phyloP scores from a whole-genome alignment of 2,113 vertebrate species.

The Sialia sialis region DNA sequence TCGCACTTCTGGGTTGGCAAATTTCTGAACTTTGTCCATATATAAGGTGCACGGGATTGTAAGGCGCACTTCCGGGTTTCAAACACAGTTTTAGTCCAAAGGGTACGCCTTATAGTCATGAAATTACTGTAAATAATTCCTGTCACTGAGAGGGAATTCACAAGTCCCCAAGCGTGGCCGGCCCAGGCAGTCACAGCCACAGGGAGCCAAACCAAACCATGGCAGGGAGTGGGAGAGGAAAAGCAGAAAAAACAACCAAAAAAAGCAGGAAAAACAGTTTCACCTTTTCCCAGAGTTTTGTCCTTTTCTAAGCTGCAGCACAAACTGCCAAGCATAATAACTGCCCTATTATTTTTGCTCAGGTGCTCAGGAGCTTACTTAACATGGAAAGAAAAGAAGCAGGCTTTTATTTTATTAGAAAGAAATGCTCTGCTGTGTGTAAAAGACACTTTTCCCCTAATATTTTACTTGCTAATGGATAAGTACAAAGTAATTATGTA shows the following conservation, averaged over 20 bases:
- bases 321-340: not conserved
- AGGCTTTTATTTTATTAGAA: not conserved
- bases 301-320: not conserved
- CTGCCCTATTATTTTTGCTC: not conserved
- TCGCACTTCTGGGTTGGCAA: too few species aligned
- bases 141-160: not conserved
- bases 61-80: too few species aligned
- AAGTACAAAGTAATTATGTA: not conserved
- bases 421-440: not conserved
- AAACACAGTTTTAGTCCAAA: too few species aligned
- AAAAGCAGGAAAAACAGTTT: too few species aligned
- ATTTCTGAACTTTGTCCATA: too few species aligned
- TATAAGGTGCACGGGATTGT: too few species aligned
- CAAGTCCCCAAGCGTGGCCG: not conserved
- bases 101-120: too few species aligned
- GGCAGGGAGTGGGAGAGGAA: not conserved
- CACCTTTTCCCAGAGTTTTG: not conserved
- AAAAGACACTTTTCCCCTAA: not conserved
- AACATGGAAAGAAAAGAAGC: not conserved
- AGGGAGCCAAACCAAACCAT: not conserved
- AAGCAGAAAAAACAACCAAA: too few species aligned
- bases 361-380: not conserved
- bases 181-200: accelerated
- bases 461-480: not conserved
- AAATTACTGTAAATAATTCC: too few species aligned